Conservation (phyloP, 92 coral and sea anemone species). For the Heliopora coerulea region DNA sequence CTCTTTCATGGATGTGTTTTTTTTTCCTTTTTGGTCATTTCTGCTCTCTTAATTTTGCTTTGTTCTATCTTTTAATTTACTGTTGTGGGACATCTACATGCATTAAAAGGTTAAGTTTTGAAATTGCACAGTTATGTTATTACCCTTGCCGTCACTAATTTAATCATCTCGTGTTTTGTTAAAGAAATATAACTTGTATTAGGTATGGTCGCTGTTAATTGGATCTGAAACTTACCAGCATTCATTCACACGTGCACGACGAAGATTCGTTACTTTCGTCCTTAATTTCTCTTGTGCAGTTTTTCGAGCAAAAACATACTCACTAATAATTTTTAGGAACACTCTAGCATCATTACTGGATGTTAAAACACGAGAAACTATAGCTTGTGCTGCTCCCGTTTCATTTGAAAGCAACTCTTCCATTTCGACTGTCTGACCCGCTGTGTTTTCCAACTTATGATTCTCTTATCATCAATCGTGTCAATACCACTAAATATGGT, state of each 20-base stretch:
- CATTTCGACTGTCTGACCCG: not conserved
- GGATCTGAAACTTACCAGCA: slow-evolving; percentile 63
- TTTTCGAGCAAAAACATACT: slow-evolving; percentile 55
- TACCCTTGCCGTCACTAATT: no score
- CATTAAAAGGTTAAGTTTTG: no score
- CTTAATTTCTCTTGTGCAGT: slow-evolving; percentile 62
- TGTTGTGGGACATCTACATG: no score
- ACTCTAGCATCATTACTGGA: slow-evolving; percentile 59
- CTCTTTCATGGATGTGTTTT: no score
- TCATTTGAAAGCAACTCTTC: slow-evolving; percentile 17
- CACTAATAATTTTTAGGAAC: slow-evolving; percentile 53
- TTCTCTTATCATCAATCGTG: no score
- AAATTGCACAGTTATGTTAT: no score
- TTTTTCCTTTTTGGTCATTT: no score
- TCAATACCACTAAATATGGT: no score
- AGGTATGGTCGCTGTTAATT: not conserved
- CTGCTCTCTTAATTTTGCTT: no score
- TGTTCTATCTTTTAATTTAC: no score
- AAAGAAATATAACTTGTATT: not conserved
- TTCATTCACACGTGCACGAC: slow-evolving; percentile 99
- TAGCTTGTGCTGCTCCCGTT: slow-evolving; percentile 13
- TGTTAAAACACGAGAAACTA: not conserved
- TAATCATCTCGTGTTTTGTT: no score
- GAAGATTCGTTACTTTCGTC: slow-evolving; percentile 64
- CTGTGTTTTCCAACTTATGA: no score